phyloP scores from a whole-genome alignment of 2,113 vertebrate genomes.

The Mastomys natalensis region DNA sequence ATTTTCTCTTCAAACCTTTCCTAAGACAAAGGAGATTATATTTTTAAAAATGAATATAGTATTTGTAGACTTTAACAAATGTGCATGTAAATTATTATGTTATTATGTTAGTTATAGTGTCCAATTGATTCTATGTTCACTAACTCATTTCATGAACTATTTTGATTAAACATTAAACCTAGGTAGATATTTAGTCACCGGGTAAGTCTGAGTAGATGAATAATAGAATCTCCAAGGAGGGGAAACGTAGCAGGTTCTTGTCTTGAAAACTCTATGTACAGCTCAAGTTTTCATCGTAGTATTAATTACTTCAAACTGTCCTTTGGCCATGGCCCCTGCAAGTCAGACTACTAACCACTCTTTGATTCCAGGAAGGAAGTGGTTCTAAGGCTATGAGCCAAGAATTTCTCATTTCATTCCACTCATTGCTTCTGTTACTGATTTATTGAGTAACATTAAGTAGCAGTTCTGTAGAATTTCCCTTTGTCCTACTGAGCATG shows the following conservation, averaged over 20 bases:
- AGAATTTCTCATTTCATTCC: slow-evolving; percentile 69
- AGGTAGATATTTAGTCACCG: slow-evolving; percentile 31
- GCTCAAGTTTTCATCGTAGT: slow-evolving; percentile 23
- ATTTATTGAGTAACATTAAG: slow-evolving; percentile 72
- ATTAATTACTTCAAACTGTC: neutral
- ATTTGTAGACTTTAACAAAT: neutral
- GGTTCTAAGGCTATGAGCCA: slow-evolving; percentile 70
- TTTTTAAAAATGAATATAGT: neutral
- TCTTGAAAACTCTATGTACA: neutral
- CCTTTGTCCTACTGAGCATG: slow-evolving; percentile 37
- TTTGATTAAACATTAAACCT: slow-evolving; percentile 19
- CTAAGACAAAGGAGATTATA: neutral
- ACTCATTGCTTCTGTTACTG: slow-evolving; percentile 67
- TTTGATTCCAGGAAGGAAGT: slow-evolving; percentile 73
- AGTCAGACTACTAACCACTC: slow-evolving; percentile 5
- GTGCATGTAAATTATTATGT: neutral
- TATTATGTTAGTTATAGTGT: neutral
- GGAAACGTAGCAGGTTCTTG: neutral
- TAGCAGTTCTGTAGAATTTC: slow-evolving; percentile 9
- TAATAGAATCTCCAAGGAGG: neutral
- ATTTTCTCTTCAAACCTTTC: slow-evolving; percentile 34
- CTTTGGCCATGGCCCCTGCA: neutral
- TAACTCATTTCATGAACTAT: neutral
- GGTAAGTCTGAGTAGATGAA: neutral
- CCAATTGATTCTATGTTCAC: neutral